Evolutionary conservation across 2,113 vertebrate species (phyloP), one percentile per base, ranked within the genome.

Genomic region (Oxyura jamaicensis): DNA sequence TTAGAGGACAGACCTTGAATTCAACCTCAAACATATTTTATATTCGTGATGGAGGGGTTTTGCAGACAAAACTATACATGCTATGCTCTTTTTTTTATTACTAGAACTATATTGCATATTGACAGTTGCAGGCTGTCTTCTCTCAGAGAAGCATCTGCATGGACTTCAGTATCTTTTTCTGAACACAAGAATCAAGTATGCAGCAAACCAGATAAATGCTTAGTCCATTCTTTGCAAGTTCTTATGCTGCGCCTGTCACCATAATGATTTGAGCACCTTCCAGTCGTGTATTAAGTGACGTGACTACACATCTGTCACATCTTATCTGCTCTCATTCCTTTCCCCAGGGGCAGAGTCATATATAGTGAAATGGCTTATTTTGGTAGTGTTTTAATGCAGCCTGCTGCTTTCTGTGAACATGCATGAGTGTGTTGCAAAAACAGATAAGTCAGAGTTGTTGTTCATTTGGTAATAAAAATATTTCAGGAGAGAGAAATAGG

Each of bases 271-370:
- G 94, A 96, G 91, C 94, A 96, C 91, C 93, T 94, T 97, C 94
- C 94, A 97, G 95, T 90, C 91, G 81, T 94, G 95, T 91, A 94
- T 95, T 95, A 95, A 96, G 93, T 96, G 96, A 97, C 13, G 25
- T 93, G 94, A 90, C 95, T 96, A 76, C 94, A 91, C 95, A 95
- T 97, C 96, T 97, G 96, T 97, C 96, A 96, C 91, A 92, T 96
- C 91, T 95, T 88, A 95, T 96, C 95, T 96, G 63, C 67, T 94
- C 94, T 95, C 46, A 8, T 91, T 85, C 75, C 75, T 85, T 71
- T 95, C 94, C 96, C 95, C 68, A 33, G 94, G 72, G 96, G 79
- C 91, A 96, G 87, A 91, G 41, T 72, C 91, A 84, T 52, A 82
- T 89, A 82, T 1, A 92, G 89, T 90, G 75, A 95, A 96, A 94